phyloP scores from a whole-genome alignment of 2,888 invertebrate species.

The Anthophora plumipes region DNA sequence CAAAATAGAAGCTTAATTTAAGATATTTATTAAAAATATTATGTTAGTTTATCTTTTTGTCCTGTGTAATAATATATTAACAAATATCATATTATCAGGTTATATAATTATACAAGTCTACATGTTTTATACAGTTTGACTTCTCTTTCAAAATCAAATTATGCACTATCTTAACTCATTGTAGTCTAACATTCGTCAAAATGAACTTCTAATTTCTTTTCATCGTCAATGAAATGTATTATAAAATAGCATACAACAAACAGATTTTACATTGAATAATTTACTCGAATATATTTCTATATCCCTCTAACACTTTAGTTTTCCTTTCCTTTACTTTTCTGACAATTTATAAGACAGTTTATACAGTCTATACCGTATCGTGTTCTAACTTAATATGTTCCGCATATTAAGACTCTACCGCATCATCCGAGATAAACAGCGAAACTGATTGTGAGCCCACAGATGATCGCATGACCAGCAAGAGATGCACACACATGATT shows the following conservation, averaged over 20 bases:
- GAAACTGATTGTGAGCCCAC: slow-evolving; percentile 38
- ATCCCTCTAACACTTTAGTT: background rate
- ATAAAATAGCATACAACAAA: background rate
- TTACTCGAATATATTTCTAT: background rate
- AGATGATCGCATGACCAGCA: slow-evolving; percentile 57
- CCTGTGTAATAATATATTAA: no score
- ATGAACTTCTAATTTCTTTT: no score
- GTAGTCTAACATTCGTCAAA: no score
- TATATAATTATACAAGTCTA: no score
- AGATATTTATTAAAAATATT: no score
- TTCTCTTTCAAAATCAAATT: no score
- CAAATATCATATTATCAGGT: no score
- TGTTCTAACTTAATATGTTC: slow-evolving; percentile 24
- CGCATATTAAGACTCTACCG: slow-evolving; percentile 1
- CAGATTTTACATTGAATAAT: background rate
- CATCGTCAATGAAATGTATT: background rate
- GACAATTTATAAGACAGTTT: slow-evolving; percentile 1
- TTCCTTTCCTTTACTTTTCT: background rate
- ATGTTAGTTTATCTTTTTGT: no score
- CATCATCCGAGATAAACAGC: slow-evolving; percentile 11
- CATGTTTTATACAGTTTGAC: no score
- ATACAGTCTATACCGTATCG: background rate
- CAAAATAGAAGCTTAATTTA: no score
- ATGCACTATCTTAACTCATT: no score
- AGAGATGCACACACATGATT: slow-evolving; percentile 41